Conservation (phyloP, 2,797 vertebrate species). For the Emydoidea blandingii region DNA sequence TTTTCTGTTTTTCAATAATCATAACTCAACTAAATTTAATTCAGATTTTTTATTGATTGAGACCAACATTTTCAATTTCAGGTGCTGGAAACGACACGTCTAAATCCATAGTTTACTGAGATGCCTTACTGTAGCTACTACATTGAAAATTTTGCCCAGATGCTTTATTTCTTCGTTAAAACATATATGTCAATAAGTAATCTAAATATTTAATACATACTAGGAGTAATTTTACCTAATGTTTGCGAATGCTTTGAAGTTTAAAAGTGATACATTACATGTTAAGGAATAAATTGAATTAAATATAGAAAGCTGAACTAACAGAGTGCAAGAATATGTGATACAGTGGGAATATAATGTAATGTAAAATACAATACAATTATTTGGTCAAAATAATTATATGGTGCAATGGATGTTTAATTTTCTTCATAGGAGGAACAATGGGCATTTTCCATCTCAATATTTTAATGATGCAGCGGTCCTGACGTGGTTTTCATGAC, state of each 20-base stretch:
- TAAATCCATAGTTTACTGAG: not conserved
- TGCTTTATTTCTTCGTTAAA: not conserved
- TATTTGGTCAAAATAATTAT: slow-evolving; percentile 21
- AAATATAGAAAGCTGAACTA: slow-evolving; percentile 21
- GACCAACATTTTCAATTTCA: not conserved
- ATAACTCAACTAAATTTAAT: not conserved
- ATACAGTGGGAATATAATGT: not conserved
- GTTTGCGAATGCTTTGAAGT: not conserved
- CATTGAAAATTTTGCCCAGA: not conserved
- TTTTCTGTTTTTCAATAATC: not conserved
- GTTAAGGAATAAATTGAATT: slow-evolving; percentile 13
- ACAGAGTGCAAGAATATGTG: not conserved
- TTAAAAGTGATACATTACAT: not conserved
- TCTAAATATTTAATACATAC: not conserved
- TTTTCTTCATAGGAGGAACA: slow-evolving; percentile 31
- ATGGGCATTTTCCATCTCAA: slow-evolving; percentile 5
- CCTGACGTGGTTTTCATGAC: slow-evolving; percentile 17
- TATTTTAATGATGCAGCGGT: slow-evolving; percentile 14
- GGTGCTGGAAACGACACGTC: not conserved
- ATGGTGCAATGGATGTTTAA: slow-evolving; percentile 4
- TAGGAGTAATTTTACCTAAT: not conserved
- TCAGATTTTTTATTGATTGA: not conserved
- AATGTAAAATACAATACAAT: slow-evolving; percentile 18
- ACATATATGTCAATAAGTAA: not conserved
- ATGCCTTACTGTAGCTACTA: rapidly evolving